Percentiles rank a stretch among this genome's conserved stretches.
These are phyloP conservation scores for Leucophenga varia DNA, from an alignment of 1,140 invertebrate genomes.

Conservation along the genomic window DNA sequence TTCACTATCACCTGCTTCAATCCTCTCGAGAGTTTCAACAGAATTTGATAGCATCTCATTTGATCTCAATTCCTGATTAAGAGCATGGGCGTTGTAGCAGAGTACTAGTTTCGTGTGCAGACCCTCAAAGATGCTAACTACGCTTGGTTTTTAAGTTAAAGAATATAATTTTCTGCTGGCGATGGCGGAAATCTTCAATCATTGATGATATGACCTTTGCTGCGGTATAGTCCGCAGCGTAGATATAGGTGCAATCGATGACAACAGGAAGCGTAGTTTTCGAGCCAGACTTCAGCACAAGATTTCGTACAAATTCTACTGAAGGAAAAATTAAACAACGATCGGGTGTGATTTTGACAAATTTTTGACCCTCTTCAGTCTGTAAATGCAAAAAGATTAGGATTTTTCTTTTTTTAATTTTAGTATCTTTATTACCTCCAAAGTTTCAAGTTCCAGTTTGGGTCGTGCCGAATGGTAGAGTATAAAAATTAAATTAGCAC, in stretches of 20 bases:
- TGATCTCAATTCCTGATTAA: conserved; percentile 66
- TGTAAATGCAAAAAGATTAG: conserved; percentile 50
- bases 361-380: conserved; percentile 68
- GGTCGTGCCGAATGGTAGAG: conserved; percentile 88
- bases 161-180: conserved; percentile 74
- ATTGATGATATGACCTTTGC: conserved; percentile 72
- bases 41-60: conserved; percentile 18
- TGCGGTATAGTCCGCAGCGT: conserved; percentile 78
- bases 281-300: conserved; percentile 76
- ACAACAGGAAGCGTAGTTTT: conserved; percentile 71
- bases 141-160: conserved; percentile 79
- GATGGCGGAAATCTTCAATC: conserved; percentile 69
- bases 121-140: conserved; percentile 77
- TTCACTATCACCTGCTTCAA: conserved; percentile 22
- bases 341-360: conserved; percentile 79
- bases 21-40: conserved; percentile 31
- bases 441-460: conserved; percentile 75
- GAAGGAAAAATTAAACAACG: conserved; percentile 86
- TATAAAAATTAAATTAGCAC: conserved; percentile 82
- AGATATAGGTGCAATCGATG: conserved; percentile 82
- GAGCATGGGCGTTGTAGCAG: conserved; percentile 71
- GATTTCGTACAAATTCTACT: conserved; percentile 79
- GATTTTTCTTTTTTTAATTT: too few species aligned
- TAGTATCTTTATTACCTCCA: conserved; percentile 38
- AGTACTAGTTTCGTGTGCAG: conserved; percentile 70